These are phyloP conservation scores for Epistrophe grossulariae DNA, from an alignment of 2,888 invertebrate species.

Conservation along the genomic window DNA sequence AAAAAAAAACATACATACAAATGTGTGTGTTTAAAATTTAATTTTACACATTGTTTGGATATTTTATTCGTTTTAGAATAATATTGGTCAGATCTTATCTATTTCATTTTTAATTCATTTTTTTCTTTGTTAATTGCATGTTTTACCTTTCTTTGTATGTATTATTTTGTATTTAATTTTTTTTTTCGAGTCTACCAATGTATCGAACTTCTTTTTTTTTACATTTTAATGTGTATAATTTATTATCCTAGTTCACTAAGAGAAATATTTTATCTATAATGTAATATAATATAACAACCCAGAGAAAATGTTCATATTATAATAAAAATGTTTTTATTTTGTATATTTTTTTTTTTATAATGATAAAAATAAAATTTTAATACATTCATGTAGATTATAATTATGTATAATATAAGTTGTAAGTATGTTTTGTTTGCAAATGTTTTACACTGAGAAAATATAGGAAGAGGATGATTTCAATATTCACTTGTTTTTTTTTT, in stretches of 20 bases:
- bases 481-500: conserved; percentile 71
- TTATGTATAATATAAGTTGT: conserved; percentile 62
- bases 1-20: conserved; percentile 45
- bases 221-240: conserved; percentile 75
- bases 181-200: conserved; percentile 57
- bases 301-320: conserved; percentile 73
- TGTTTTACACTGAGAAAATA: conserved; percentile 82
- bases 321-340: conserved; percentile 65
- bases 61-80: conserved; percentile 74
- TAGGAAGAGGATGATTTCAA: conserved; percentile 81
- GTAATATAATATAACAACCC: conserved; percentile 76
- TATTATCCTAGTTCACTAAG: conserved; percentile 75
- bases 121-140: conserved; percentile 75
- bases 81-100: conserved; percentile 78
- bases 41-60: conserved; percentile 68
- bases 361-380: conserved; percentile 67
- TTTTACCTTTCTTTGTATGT: conserved; percentile 25
- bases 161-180: conserved; percentile 44
- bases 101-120: conserved; percentile 57
- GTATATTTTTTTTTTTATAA: conserved; percentile 48
- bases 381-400: conserved; percentile 46
- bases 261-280: conserved; percentile 76
- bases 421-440: conserved; percentile 72
- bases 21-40: conserved; percentile 63
- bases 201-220: conserved; percentile 41